Conservation (phyloP, 2,888 invertebrate species). For the Hydrotaea diabolus region DNA sequence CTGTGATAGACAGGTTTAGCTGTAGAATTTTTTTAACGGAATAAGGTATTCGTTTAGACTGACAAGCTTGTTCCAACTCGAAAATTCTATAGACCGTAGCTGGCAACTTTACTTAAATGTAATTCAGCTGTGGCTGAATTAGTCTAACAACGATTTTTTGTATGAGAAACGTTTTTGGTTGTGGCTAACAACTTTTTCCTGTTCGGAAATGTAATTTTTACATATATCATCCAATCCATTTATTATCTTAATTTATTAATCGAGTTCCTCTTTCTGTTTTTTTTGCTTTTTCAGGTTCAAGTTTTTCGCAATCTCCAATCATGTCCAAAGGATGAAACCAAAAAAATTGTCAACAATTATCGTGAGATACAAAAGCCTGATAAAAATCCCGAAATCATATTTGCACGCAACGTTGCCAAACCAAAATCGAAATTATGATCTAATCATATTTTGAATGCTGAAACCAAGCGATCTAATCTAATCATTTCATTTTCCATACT, state of each 20-base stretch:
- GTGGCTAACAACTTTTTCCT: too few species aligned
- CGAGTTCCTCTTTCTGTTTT: constrained; percentile 22
- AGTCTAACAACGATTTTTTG: too few species aligned
- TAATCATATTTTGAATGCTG: constrained; percentile 42
- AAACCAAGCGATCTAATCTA: constrained; percentile 46
- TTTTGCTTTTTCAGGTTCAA: constrained; percentile 74
- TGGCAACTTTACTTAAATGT: too few species aligned
- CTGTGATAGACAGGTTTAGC: too few species aligned
- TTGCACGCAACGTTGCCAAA: constrained; percentile 78
- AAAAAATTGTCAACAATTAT: constrained; percentile 80
- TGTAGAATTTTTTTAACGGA: too few species aligned
- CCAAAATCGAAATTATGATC: constrained; percentile 80
- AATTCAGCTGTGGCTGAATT: too few species aligned
- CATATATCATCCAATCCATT: too few species aligned
- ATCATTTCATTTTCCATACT: constrained; percentile 47
- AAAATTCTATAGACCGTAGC: too few species aligned
- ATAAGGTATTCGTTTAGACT: too few species aligned
- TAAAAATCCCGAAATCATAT: constrained; percentile 80
- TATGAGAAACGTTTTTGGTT: too few species aligned
- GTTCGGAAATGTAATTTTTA: too few species aligned
- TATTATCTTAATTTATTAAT: background rate
- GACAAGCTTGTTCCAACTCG: too few species aligned
- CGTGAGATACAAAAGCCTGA: constrained; percentile 80
- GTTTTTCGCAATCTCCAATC: constrained; percentile 80
- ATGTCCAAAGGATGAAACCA: constrained; percentile 79